phyloP scores from a whole-genome alignment of 2,797 vertebrate genomes.

The Neosalanx taihuensis region DNA sequence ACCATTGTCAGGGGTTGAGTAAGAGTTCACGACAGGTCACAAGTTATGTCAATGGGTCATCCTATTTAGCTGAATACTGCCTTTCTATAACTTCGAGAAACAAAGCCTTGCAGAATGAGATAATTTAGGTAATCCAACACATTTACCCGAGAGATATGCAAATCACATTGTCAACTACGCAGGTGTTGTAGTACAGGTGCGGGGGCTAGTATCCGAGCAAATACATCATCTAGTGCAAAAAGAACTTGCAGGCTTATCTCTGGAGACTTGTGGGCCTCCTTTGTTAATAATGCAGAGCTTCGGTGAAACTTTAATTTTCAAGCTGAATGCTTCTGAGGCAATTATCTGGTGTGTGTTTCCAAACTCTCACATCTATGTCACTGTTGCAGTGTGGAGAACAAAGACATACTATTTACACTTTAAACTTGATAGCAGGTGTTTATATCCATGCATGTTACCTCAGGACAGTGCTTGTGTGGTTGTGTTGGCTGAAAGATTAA shows the following conservation, averaged over 20 bases:
- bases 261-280: constrained; percentile 18
- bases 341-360: constrained; percentile 48
- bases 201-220: constrained; percentile 36
- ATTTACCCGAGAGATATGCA: not conserved
- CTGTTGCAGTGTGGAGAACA: constrained; percentile 49
- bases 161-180: not conserved
- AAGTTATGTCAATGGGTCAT: constrained; percentile 25
- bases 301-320: constrained; percentile 58
- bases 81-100: constrained; percentile 1
- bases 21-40: constrained; percentile 26
- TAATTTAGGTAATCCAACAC: not conserved
- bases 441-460: constrained; percentile 16
- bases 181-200: not conserved
- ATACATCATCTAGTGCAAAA: constrained; percentile 35
- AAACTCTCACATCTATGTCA: constrained; percentile 35
- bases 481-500: constrained; percentile 21
- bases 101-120: not conserved
- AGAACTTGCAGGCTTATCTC: constrained; percentile 27
- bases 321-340: constrained; percentile 50
- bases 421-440: constrained; percentile 45
- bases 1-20: constrained; percentile 3
- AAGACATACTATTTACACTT: constrained; percentile 51
- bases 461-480: constrained; percentile 25
- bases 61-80: not conserved
- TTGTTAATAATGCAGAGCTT: constrained; percentile 56